Conservation (phyloP, 2,888 invertebrate species). For the Diabrotica balteata region DNA sequence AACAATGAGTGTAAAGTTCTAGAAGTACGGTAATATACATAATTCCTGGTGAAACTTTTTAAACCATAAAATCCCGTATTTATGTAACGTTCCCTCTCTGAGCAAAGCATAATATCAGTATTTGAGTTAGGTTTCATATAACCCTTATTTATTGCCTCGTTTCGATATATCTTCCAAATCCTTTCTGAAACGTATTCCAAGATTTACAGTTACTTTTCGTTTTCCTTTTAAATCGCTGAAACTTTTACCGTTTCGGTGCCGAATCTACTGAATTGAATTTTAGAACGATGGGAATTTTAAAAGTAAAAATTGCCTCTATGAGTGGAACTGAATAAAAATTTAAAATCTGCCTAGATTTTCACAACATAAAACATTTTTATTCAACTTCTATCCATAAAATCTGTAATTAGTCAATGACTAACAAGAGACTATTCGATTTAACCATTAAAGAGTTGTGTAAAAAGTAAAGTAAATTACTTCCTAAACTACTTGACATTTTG, state of each 20-base stretch:
- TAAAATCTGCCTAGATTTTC: not conserved
- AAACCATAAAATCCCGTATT: constrained; percentile 54
- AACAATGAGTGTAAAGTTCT: constrained; percentile 50
- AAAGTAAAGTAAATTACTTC: too few relatives aligned
- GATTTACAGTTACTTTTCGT: constrained; percentile 53
- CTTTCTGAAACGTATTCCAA: constrained; percentile 54
- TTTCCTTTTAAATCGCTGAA: constrained; percentile 38
- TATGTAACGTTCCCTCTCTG: constrained; percentile 48
- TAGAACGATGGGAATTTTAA: constrained; percentile 17
- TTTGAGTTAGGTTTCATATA: constrained; percentile 56
- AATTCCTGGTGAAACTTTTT: constrained; percentile 52
- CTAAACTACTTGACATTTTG: too few relatives aligned
- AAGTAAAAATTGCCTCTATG: constrained; percentile 3
- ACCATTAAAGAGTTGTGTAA: too few relatives aligned
- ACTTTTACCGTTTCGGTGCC: constrained; percentile 32
- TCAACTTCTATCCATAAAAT: too few relatives aligned
- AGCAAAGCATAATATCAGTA: constrained; percentile 56
- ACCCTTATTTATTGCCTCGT: constrained; percentile 59
- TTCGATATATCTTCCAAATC: constrained; percentile 59
- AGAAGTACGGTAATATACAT: constrained; percentile 50
- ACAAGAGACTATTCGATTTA: too few relatives aligned
- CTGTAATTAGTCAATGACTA: too few relatives aligned
- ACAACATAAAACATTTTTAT: too few relatives aligned
- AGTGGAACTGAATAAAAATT: not conserved
- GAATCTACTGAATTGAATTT: constrained; percentile 29